Evolutionary conservation across 1,140 invertebrate species (phyloP).

Genomic region (Scaptomyza montana): DNA sequence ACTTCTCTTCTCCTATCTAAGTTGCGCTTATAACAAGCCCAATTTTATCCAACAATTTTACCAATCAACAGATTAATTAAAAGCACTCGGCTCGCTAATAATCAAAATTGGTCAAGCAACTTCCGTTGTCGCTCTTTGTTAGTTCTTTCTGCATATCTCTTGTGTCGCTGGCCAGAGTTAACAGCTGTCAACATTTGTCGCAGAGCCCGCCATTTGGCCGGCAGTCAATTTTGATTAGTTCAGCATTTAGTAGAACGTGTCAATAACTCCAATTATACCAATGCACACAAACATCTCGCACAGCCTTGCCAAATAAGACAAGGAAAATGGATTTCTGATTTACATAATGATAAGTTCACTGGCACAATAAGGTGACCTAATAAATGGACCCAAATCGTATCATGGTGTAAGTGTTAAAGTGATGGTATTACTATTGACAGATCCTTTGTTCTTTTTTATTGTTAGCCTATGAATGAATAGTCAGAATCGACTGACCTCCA

Average conservation of each 20-base stretch:
- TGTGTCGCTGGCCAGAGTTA: slow-evolving; percentile 41
- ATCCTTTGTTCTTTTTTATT: no score
- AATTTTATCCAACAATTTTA: not conserved
- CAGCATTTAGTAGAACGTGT: slow-evolving; percentile 20
- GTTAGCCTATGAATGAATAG: no score
- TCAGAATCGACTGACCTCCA: no score
- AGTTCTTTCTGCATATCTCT: not conserved
- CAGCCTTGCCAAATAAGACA: not conserved
- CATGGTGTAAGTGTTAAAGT: no score
- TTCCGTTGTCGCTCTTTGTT: not conserved
- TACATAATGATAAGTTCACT: not conserved
- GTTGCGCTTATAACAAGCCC: no score
- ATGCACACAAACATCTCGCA: slow-evolving; percentile 17
- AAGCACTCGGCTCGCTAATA: slow-evolving; percentile 53
- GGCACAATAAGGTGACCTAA: not conserved
- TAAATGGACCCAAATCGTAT: no score
- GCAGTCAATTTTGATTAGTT: slow-evolving; percentile 76
- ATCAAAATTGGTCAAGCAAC: slow-evolving; percentile 59
- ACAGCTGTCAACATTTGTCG: slow-evolving; percentile 63
- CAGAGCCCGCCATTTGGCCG: slow-evolving; percentile 20
- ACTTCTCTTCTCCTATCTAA: not conserved
- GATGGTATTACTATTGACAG: no score
- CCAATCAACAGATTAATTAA: slow-evolving; percentile 35
- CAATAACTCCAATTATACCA: slow-evolving; percentile 67
- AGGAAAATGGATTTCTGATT: not conserved